phyloP scores from a whole-genome alignment of 2,113 vertebrate genomes.

The Chaenogobius annularis region DNA sequence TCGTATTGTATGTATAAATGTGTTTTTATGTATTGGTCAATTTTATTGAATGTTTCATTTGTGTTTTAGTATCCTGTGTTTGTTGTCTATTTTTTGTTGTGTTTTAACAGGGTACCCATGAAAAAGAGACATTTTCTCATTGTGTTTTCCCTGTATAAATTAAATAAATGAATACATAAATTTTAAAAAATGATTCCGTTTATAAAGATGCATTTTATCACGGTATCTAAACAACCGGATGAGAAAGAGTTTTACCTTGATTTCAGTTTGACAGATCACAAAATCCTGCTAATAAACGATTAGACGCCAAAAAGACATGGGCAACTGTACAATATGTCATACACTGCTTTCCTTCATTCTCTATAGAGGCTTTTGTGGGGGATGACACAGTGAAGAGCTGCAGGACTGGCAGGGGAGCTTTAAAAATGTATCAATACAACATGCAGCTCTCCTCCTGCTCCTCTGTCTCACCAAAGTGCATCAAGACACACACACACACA shows the following conservation, averaged over 20 bases:
- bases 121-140: too few species aligned
- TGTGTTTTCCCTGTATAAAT: too few species aligned
- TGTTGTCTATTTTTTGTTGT: too few species aligned
- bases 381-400: not conserved
- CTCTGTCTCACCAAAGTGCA: slow-evolving; percentile 3
- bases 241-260: not conserved
- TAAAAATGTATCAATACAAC: slow-evolving; percentile 27
- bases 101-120: too few species aligned
- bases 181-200: too few species aligned
- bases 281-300: not conserved
- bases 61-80: too few species aligned
- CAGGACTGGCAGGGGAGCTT: not conserved
- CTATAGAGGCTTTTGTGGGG: slow-evolving; percentile 11
- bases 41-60: too few species aligned
- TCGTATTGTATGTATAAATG: too few species aligned
- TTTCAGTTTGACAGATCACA: not conserved
- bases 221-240: not conserved
- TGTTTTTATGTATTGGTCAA: too few species aligned
- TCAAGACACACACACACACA: not conserved
- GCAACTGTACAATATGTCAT: slow-evolving; percentile 13
- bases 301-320: not conserved
- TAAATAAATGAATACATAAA: too few species aligned
- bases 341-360: slow-evolving; percentile 11
- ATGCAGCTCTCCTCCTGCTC: slow-evolving; percentile 13
- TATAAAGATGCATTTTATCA: too few species aligned